Evolutionary conservation across 2,888 invertebrate species (phyloP).

Genomic region (Pheosia gnoma): DNA sequence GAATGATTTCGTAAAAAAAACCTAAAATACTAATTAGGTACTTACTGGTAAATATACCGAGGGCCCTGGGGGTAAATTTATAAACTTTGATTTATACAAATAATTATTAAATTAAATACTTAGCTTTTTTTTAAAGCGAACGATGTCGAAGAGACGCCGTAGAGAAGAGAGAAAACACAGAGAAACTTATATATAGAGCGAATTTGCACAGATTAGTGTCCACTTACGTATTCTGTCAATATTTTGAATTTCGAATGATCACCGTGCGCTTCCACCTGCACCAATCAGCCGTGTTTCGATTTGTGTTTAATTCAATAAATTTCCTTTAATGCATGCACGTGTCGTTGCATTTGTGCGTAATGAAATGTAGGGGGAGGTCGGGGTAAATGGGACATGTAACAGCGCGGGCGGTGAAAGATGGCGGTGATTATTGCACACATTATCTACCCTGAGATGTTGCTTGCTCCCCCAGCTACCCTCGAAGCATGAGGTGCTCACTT

Average conservation of each 20-base stretch:
- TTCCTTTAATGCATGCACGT: constrained; percentile 56
- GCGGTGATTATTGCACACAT: constrained; percentile 75
- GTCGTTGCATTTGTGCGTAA: constrained; percentile 69
- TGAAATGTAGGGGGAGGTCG: constrained; percentile 62
- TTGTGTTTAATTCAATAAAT: constrained; percentile 49
- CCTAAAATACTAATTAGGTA: too few species aligned
- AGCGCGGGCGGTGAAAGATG: constrained; percentile 65
- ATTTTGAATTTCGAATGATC: too few species aligned
- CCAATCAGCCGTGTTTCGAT: constrained; percentile 21
- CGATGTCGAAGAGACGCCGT: too few species aligned
- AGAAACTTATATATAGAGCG: too few species aligned
- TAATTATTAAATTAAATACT: too few species aligned
- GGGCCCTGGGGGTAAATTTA: too few species aligned
- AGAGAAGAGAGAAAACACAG: too few species aligned
- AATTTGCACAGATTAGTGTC: too few species aligned
- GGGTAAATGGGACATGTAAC: constrained; percentile 62
- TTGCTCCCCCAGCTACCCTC: constrained; percentile 46
- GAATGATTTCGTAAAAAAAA: not conserved
- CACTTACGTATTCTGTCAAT: too few species aligned
- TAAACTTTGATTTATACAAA: too few species aligned
- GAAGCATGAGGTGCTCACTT: constrained; percentile 44
- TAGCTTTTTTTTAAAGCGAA: too few species aligned
- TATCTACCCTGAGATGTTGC: constrained; percentile 58
- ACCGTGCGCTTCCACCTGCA: constrained; percentile 16
- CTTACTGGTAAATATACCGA: too few species aligned